Conservation (phyloP, 1,140 invertebrate genomes). For the Pteromalus puparum region DNA sequence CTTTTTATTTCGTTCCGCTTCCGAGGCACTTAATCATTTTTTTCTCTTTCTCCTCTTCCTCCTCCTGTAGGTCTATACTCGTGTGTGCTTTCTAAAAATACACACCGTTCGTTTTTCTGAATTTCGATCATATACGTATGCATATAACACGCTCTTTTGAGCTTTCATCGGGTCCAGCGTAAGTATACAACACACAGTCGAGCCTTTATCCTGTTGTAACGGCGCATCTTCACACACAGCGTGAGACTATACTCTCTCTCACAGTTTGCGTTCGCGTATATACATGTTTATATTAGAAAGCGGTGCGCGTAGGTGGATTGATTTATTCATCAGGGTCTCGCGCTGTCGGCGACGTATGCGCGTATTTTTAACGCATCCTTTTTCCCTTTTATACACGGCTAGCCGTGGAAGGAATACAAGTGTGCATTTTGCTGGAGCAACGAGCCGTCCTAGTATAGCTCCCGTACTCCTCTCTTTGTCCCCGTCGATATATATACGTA, state of each 20-base stretch:
- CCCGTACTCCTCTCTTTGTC: neutral
- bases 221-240: neutral
- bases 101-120: slow-evolving; percentile 4
- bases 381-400: neutral
- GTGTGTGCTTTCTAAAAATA: slow-evolving; percentile 26
- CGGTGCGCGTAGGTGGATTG: slow-evolving; percentile 48
- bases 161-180: slow-evolving; percentile 20
- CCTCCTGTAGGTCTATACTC: neutral
- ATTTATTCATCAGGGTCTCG: slow-evolving; percentile 46
- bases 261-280: neutral
- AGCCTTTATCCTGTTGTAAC: neutral
- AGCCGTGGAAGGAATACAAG: slow-evolving; percentile 37
- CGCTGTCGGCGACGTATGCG: neutral
- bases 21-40: slow-evolving; percentile 32
- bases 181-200: neutral
- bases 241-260: neutral
- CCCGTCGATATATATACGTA: neutral
- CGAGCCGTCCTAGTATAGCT: slow-evolving; percentile 8
- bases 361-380: slow-evolving; percentile 49
- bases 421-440: slow-evolving; percentile 27
- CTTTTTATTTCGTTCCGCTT: neutral
- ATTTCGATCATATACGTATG: slow-evolving; percentile 32
- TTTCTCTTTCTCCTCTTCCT: slow-evolving; percentile 10
- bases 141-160: neutral
- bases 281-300: slow-evolving; percentile 31